Evolutionary conservation across 1,140 invertebrate species (phyloP).

Genomic region (Onthophagus taurus): DNA sequence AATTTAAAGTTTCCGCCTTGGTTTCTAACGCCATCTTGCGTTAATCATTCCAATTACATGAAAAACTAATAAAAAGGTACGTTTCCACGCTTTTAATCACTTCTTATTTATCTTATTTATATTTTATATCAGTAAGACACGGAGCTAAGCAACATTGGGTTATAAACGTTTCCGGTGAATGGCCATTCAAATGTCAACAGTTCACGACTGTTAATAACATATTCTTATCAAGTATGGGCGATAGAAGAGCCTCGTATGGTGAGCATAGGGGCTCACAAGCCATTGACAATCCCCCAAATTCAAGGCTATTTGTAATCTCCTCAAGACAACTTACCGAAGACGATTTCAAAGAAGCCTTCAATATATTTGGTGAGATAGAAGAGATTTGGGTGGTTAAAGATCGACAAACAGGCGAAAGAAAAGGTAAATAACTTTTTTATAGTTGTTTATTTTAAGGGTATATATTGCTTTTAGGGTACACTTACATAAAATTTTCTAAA

Average conservation of each 20-base stretch:
- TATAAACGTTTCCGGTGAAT: too few species aligned
- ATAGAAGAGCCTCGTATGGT: constrained; percentile 11
- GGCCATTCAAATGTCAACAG: too few species aligned
- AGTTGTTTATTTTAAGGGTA: background rate
- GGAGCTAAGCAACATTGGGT: too few species aligned
- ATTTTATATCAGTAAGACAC: too few species aligned
- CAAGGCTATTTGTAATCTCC: constrained; percentile 78
- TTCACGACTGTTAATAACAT: too few species aligned
- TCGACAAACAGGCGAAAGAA: constrained; percentile 71
- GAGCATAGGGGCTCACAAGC: constrained; percentile 14
- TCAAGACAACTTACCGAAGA: constrained; percentile 72
- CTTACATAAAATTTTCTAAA: constrained; percentile 78
- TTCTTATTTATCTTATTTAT: too few species aligned
- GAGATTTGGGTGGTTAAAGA: constrained; percentile 86
- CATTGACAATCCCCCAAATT: constrained; percentile 78
- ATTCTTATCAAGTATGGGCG: too few species aligned
- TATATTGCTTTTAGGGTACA: constrained; percentile 52
- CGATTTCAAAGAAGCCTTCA: constrained; percentile 68
- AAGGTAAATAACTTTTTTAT: constrained; percentile 49
- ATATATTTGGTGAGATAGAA: constrained; percentile 74
- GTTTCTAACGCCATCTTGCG: too few species aligned
- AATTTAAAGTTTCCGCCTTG: too few species aligned
- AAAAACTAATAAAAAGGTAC: too few species aligned
- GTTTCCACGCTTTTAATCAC: too few species aligned
- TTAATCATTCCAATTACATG: too few species aligned